These are phyloP conservation scores for Anolis carolinensis DNA, from an alignment of 2,113 vertebrate species.

Conservation along the genomic window DNA sequence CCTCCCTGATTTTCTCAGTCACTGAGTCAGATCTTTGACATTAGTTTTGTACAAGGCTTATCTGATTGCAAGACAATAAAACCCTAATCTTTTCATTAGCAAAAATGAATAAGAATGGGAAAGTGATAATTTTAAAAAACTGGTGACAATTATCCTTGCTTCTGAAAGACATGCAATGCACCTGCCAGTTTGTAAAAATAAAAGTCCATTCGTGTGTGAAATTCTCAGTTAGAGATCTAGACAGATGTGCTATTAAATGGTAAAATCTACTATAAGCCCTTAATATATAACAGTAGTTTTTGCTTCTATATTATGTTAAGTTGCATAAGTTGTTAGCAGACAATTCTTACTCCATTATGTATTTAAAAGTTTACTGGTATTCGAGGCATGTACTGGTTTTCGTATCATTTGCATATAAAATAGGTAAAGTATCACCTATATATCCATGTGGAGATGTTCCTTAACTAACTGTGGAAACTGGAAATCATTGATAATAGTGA, in stretches of 20 bases:
- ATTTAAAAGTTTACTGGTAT: background rate
- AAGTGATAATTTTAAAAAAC: constrained; percentile 4
- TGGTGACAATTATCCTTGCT: background rate
- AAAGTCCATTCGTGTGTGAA: background rate
- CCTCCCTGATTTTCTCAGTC: constrained; percentile 33
- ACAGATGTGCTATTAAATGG: background rate
- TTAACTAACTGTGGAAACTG: too few species aligned
- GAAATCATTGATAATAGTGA: too few species aligned
- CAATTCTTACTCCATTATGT: background rate
- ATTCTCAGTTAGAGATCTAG: background rate
- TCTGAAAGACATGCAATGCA: background rate
- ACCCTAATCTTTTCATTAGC: constrained; percentile 28
- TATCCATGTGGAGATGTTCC: too few species aligned
- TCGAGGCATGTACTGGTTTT: background rate
- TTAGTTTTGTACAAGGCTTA: constrained; percentile 20
- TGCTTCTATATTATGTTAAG: background rate
- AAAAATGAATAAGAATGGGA: constrained; percentile 7
- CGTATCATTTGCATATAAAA: fast-evolving
- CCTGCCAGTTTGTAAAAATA: background rate
- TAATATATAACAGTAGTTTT: background rate
- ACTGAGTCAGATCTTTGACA: constrained; percentile 26
- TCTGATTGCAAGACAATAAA: constrained; percentile 36
- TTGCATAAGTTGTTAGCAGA: background rate
- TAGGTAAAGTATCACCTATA: too few species aligned
- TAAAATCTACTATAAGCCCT: fast-evolving